phyloP scores from a whole-genome alignment of 2,797 vertebrate species.

The Prionace glauca region DNA sequence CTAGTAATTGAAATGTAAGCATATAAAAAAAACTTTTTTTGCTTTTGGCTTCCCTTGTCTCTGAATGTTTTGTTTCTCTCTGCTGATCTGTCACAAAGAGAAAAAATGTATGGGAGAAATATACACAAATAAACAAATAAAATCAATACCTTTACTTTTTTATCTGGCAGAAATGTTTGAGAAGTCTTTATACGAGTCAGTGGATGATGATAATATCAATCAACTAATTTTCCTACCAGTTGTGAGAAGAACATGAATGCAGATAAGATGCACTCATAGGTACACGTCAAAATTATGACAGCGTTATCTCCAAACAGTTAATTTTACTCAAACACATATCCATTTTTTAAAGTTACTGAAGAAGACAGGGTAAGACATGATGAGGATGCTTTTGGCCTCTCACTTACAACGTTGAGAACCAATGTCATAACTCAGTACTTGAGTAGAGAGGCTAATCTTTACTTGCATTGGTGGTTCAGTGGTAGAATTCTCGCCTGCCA shows the following conservation, averaged over 20 bases:
- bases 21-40: not conserved
- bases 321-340: not conserved
- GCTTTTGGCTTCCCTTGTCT: not conserved
- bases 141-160: too few relatives aligned
- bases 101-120: not conserved
- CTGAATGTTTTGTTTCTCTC: not conserved
- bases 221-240: too few relatives aligned
- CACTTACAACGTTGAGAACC: too few relatives aligned
- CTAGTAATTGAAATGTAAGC: not conserved
- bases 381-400: not conserved
- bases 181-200: too few relatives aligned
- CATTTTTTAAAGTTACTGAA: not conserved
- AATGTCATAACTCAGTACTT: not conserved
- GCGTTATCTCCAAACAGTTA: too few relatives aligned
- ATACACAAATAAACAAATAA: not conserved
- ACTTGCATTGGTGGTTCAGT: constrained; percentile 37
- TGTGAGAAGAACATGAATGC: too few relatives aligned
- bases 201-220: too few relatives aligned
- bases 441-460: not conserved
- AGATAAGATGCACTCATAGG: too few relatives aligned
- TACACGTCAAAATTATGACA: not conserved
- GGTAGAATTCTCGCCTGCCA: constrained; percentile 39
- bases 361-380: not conserved
- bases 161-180: too few relatives aligned
- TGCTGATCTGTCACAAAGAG: not conserved